Percentiles rank a stretch among this genome's conserved stretches.
Evolutionary conservation across 2,113 vertebrate species (phyloP).

Genomic region (Actenoides hombroni): DNA sequence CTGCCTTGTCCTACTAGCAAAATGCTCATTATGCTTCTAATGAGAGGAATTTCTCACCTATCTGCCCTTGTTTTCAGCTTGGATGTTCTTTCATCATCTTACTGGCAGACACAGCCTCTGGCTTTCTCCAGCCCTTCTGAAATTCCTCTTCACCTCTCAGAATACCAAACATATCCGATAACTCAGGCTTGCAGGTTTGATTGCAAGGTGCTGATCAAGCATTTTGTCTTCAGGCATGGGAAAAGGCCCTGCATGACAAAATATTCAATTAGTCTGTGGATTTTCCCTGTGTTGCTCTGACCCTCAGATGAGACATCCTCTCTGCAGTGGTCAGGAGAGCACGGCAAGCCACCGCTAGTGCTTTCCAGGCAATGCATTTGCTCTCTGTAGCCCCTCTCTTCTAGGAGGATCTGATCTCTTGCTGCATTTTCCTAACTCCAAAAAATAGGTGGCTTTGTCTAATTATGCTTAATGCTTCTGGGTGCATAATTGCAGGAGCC

Average conservation of each 20-base stretch:
- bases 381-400: not conserved
- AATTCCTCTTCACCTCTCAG: not conserved
- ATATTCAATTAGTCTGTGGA: too few species aligned
- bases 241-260: too few species aligned
- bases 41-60: not conserved
- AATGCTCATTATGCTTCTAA: not conserved
- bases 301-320: not conserved
- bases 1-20: not conserved
- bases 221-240: too few species aligned
- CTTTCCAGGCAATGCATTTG: not conserved
- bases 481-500: not conserved
- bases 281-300: not conserved
- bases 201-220: not conserved
- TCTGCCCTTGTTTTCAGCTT: not conserved
- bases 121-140: not conserved
- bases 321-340: not conserved
- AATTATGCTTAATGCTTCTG: not conserved
- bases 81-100: not conserved
- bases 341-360: not conserved
- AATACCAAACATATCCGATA: not conserved
- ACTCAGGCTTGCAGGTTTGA: not conserved
- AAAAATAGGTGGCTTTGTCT: slow-evolving; percentile 44
- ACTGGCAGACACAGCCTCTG: not conserved
- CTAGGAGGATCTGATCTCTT: not conserved
- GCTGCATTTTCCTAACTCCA: slow-evolving; percentile 38